Conservation (phyloP, 2,113 vertebrate species). For the western clawed frog (Xenopus tropicalis) region UCB_Xtro_10.0 CM004445.2:69311501-69312000, state of each 20-base stretch:
- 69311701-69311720: slow-evolving; percentile 17
- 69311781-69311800: slow-evolving; percentile 15
- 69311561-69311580: too few species aligned
- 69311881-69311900: background rate
- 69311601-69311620: too few species aligned
- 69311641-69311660: too few species aligned
- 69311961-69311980: too few species aligned
- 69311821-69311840: slow-evolving; percentile 15
- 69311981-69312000: too few species aligned
- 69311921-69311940: too few species aligned
- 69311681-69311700: slow-evolving; percentile 12
- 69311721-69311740: slow-evolving; percentile 17
- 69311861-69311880: background rate
- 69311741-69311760: background rate
- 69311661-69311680: background rate
- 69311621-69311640: too few species aligned
- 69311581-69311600: too few species aligned
- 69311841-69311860: slow-evolving; percentile 3
- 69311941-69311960: too few species aligned
- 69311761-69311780: slow-evolving; percentile 1
- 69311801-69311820: background rate
- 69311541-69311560: too few species aligned
- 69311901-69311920: background rate
- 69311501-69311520: too few species aligned
- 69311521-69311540: too few species aligned